Conservation (phyloP, 2,113 vertebrate genomes). For the Rafetus swinhoei region DNA sequence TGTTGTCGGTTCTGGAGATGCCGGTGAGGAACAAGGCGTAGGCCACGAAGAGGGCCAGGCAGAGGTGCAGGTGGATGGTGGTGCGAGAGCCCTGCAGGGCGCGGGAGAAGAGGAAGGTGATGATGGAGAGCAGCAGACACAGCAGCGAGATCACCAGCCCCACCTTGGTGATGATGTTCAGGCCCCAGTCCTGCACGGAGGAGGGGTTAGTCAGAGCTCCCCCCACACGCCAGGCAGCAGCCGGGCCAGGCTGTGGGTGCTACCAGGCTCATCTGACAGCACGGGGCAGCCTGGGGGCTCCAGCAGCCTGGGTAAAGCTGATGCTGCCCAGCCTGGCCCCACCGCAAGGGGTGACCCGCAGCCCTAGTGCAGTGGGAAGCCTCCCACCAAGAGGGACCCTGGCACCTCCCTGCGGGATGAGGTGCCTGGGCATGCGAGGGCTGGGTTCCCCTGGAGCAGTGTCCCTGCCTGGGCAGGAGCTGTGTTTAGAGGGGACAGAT, state of each 20-base stretch:
- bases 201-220: too few relatives aligned
- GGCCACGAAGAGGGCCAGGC: slow-evolving; percentile 86
- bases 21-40: slow-evolving; percentile 82
- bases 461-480: not conserved
- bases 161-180: slow-evolving; percentile 82
- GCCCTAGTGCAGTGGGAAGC: not conserved
- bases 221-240: not conserved
- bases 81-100: slow-evolving; percentile 85
- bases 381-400: not conserved
- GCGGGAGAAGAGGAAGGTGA: slow-evolving; percentile 85
- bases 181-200: slow-evolving; percentile 67
- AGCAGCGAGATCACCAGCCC: slow-evolving; percentile 83
- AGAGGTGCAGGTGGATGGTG: slow-evolving; percentile 89
- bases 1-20: slow-evolving; percentile 70
- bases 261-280: not conserved
- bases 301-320: not conserved
- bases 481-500: fast-evolving
- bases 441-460: not conserved
- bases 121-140: slow-evolving; percentile 84
- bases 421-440: too few relatives aligned
- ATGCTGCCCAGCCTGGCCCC: not conserved
- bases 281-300: not conserved
- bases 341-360: not conserved
- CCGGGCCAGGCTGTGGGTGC: not conserved
- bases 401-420: not conserved